Percentiles rank a stretch among this genome's conserved stretches.
These are phyloP conservation scores for Talpa occidentalis DNA, from an alignment of 2,113 vertebrate genomes.

Conservation along the genomic window DNA sequence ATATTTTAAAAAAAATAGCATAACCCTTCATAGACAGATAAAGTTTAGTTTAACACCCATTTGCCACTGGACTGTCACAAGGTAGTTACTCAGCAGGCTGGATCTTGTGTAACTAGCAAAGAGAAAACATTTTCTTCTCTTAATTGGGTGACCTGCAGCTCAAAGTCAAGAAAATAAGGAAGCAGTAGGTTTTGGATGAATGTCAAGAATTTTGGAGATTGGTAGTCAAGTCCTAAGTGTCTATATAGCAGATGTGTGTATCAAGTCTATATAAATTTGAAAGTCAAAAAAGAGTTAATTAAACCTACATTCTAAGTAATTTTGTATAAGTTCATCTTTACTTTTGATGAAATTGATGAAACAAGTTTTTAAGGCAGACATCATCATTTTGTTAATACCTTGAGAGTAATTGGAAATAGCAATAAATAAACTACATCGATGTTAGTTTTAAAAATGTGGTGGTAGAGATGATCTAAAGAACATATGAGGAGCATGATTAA, in stretches of 20 bases:
- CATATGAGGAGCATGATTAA: constrained; percentile 51
- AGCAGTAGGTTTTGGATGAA: background rate
- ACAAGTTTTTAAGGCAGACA: constrained; percentile 19
- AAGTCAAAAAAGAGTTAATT: background rate
- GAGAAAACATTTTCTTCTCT: background rate
- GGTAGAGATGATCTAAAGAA: constrained; percentile 56
- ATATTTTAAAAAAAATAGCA: constrained; percentile 4
- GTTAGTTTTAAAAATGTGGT: constrained; percentile 38
- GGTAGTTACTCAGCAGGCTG: background rate
- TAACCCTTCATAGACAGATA: background rate
- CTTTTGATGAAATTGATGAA: constrained; percentile 29
- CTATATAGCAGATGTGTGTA: background rate
- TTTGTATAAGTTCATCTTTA: constrained; percentile 20
- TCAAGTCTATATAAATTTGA: background rate
- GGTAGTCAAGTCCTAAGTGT: constrained; percentile 29
- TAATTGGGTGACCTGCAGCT: background rate
- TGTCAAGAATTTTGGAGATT: constrained; percentile 40
- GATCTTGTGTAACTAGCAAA: background rate
- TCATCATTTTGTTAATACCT: constrained; percentile 56
- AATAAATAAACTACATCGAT: constrained; percentile 58
- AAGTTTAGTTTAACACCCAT: background rate
- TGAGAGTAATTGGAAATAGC: constrained; percentile 60
- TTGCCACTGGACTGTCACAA: background rate
- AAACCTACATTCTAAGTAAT: background rate
- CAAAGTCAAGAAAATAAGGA: constrained; percentile 62